Evolutionary conservation across 1,140 invertebrate genomes (phyloP).

Genomic region (Eurytemora carolleeae): DNA sequence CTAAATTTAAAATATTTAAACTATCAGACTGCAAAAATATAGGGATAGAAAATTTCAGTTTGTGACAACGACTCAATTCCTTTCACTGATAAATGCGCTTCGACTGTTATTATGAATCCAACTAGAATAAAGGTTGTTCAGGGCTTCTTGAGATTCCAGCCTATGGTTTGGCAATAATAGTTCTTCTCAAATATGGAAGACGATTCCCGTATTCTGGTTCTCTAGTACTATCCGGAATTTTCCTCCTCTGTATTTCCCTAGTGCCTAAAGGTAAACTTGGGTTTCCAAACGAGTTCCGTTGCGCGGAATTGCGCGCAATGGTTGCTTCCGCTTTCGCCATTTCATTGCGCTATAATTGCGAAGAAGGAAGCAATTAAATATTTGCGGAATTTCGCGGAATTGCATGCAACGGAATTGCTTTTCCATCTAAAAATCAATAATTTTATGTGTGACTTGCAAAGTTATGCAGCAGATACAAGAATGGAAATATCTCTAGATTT

Average conservation of each 20-base stretch:
- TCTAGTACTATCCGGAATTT: constrained; percentile 43
- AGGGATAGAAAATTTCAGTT: not conserved
- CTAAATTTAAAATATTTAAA: not conserved
- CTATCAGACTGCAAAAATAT: not conserved
- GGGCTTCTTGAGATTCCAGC: constrained; percentile 53
- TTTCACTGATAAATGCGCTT: not conserved
- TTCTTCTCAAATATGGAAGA: constrained; percentile 47
- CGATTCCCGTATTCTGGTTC: constrained; percentile 43
- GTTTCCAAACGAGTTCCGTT: too few relatives aligned
- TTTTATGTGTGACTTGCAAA: too few relatives aligned
- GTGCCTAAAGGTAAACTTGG: constrained; percentile 10
- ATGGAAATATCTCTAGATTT: too few relatives aligned
- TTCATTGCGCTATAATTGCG: too few relatives aligned
- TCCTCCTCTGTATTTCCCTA: constrained; percentile 29
- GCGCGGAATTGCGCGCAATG: too few relatives aligned
- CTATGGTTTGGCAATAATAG: constrained; percentile 45
- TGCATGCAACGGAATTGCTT: too few relatives aligned
- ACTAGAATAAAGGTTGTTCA: constrained; percentile 26
- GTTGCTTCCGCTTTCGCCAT: too few relatives aligned
- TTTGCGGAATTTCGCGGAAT: too few relatives aligned
- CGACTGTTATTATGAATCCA: not conserved
- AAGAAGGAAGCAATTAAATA: too few relatives aligned
- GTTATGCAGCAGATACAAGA: too few relatives aligned
- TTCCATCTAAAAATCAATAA: too few relatives aligned
- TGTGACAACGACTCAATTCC: not conserved